A percentile compares a stretch with the other conserved stretches of the same genome.
Conservation (phyloP, 2,888 invertebrate genomes). For the Sepiola atlantica region DNA sequence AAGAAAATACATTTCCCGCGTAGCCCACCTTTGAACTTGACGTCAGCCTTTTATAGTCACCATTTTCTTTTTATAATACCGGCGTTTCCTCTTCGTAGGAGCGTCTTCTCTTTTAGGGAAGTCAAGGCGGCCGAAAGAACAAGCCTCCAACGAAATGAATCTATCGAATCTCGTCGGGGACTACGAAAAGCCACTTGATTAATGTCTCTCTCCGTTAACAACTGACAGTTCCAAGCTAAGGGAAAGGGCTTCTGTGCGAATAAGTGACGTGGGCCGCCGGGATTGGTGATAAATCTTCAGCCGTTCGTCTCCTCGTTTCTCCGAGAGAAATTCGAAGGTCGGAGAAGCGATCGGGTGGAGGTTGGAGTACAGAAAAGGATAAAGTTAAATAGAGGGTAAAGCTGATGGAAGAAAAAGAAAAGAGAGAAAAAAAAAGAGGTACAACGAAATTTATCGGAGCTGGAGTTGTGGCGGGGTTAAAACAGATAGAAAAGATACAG, state of each 20-base stretch:
- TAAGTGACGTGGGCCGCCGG: slow-evolving; percentile 6
- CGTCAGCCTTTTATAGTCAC: neutral
- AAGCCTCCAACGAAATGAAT: neutral
- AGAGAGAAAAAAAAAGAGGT: too few species aligned
- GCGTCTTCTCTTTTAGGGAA: neutral
- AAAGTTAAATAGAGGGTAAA: too few species aligned
- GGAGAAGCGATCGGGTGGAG: neutral
- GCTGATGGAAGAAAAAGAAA: too few species aligned
- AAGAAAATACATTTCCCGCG: neutral
- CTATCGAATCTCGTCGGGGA: neutral
- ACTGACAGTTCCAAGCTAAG: neutral
- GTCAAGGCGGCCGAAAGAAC: neutral
- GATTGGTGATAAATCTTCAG: neutral
- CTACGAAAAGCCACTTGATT: neutral
- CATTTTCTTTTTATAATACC: neutral
- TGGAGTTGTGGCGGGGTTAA: too few species aligned
- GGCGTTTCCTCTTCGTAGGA: neutral
- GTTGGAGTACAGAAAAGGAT: too few species aligned
- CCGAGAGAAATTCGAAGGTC: slow-evolving; percentile 16
- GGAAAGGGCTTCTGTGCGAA: neutral
- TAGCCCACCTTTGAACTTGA: neutral
- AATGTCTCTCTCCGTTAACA: neutral
- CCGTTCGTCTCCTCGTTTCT: neutral
- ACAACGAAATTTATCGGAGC: too few species aligned
- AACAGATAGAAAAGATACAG: too few species aligned